These are phyloP conservation scores for Chelonus insularis DNA, from an alignment of 1,140 invertebrate species.

Conservation along the genomic window DNA sequence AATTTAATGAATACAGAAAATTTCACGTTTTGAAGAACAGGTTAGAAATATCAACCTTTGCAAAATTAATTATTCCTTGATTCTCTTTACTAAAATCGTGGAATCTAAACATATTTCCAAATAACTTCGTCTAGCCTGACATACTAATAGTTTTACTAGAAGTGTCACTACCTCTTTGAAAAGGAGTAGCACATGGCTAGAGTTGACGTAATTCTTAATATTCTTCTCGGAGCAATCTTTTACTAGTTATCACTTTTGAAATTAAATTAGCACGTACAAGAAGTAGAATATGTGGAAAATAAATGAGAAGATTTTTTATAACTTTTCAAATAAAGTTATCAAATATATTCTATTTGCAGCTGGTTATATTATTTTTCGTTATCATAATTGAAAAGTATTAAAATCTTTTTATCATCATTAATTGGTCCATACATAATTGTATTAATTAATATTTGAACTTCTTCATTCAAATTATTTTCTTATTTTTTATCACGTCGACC, in stretches of 20 bases:
- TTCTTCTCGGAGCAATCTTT: conserved; percentile 33
- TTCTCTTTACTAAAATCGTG: conserved; percentile 53
- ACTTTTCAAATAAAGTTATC: too few relatives aligned
- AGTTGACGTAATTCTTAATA: conserved; percentile 31
- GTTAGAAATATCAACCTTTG: conserved; percentile 56
- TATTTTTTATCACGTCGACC: conserved; percentile 64
- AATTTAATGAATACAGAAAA: too few relatives aligned
- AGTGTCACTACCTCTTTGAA: conserved; percentile 50
- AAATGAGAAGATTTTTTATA: conserved; percentile 13
- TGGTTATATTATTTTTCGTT: too few relatives aligned
- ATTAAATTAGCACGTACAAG: conserved; percentile 31
- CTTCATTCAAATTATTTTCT: conserved; percentile 59
- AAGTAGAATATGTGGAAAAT: conserved; percentile 39
- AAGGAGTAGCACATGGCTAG: conserved; percentile 23
- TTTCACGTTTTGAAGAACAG: too few relatives aligned
- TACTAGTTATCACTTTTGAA: conserved; percentile 37
- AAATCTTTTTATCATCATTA: conserved; percentile 59
- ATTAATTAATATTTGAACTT: conserved; percentile 62
- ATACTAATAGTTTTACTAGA: conserved; percentile 60
- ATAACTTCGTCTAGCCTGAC: conserved; percentile 61
- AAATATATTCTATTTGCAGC: too few relatives aligned
- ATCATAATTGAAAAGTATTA: too few relatives aligned
- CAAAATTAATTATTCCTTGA: conserved; percentile 49
- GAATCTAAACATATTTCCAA: conserved; percentile 62
- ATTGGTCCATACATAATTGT: conserved; percentile 61